Evolutionary conservation across 2,888 invertebrate species (phyloP).

Genomic region (Loripinus fragilis): DNA sequence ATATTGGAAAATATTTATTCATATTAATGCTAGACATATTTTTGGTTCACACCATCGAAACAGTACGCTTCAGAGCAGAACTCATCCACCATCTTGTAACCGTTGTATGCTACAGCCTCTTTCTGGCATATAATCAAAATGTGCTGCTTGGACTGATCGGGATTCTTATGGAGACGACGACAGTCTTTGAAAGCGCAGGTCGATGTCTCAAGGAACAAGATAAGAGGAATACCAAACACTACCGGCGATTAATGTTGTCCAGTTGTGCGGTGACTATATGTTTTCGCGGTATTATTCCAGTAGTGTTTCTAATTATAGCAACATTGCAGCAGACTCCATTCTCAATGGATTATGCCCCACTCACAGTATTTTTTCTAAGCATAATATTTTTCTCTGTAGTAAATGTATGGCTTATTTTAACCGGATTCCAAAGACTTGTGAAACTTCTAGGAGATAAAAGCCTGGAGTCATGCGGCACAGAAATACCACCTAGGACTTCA

Average conservation of each 20-base stretch:
- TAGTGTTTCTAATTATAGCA: conserved; percentile 64
- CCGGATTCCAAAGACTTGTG: conserved; percentile 60
- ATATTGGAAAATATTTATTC: conserved; percentile 66
- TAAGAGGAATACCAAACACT: conserved; percentile 46
- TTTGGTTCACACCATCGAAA: conserved; percentile 35
- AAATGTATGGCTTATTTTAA: conserved; percentile 68
- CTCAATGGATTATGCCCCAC: conserved; percentile 62
- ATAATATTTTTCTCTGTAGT: conserved; percentile 71
- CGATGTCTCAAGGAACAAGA: conserved; percentile 58
- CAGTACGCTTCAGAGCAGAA: conserved; percentile 54
- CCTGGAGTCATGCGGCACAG: background rate
- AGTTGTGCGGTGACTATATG: conserved; percentile 58
- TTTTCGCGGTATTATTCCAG: conserved; percentile 64
- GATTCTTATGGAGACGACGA: conserved; percentile 64
- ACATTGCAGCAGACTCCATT: conserved; percentile 67
- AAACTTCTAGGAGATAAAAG: conserved; percentile 42
- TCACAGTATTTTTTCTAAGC: conserved; percentile 68
- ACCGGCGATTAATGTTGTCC: conserved; percentile 51
- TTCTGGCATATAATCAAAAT: conserved; percentile 65
- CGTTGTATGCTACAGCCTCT: conserved; percentile 58
- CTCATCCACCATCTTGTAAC: conserved; percentile 66
- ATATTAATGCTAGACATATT: conserved; percentile 52
- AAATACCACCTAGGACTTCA: background rate
- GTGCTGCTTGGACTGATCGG: conserved; percentile 62
- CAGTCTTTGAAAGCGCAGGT: conserved; percentile 55